Conservation (phyloP, 2,797 vertebrate genomes). For the Channa striata region DNA sequence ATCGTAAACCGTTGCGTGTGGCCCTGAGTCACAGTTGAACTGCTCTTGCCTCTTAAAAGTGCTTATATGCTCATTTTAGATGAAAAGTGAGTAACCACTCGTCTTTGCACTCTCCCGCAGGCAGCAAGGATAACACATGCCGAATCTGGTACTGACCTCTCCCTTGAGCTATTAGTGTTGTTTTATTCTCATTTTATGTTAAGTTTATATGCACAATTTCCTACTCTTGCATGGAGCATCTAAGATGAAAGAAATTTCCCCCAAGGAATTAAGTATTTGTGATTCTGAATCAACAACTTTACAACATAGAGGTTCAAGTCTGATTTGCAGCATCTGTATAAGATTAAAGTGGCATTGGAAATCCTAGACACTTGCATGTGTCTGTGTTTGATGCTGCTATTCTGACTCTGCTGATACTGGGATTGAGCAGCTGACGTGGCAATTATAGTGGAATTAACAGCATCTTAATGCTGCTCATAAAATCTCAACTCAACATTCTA, state of each 20-base stretch:
- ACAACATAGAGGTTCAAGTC: too few relatives aligned
- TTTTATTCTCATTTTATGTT: too few relatives aligned
- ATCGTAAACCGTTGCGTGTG: slow-evolving; percentile 8
- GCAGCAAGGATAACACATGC: slow-evolving; percentile 97
- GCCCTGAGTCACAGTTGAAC: slow-evolving; percentile 17
- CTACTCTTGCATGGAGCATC: too few relatives aligned
- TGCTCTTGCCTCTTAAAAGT: not conserved
- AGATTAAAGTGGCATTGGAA: slow-evolving; percentile 3
- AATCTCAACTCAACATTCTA: not conserved
- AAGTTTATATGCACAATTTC: too few relatives aligned
- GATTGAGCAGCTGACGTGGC: not conserved
- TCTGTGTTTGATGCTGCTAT: not conserved
- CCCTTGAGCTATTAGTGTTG: not conserved
- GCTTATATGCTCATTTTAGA: slow-evolving; percentile 55
- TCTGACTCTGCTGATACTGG: slow-evolving; percentile 1
- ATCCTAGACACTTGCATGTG: not conserved
- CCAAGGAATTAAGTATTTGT: too few relatives aligned
- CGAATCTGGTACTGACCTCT: slow-evolving; percentile 90
- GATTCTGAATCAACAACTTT: not conserved
- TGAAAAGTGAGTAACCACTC: slow-evolving; percentile 53
- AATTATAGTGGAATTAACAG: not conserved
- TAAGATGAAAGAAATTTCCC: too few relatives aligned
- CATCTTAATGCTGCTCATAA: not conserved
- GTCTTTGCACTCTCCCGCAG: slow-evolving; percentile 78
- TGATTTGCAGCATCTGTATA: not conserved